Conservation (phyloP, 2,888 invertebrate species). For the Aphrophora alni region DNA sequence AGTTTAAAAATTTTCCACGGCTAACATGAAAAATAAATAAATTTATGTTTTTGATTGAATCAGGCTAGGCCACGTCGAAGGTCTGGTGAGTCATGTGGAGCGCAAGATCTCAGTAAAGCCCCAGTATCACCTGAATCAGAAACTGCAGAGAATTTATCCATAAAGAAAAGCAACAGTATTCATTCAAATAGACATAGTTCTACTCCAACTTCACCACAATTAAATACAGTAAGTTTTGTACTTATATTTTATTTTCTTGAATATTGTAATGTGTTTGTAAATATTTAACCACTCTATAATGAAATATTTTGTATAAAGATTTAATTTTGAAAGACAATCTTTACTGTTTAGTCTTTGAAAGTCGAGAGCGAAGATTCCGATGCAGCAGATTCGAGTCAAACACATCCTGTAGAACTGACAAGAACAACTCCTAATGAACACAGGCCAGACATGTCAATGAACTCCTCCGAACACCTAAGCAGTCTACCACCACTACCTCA, state of each 20-base stretch:
- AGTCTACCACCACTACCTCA: slow-evolving; percentile 52
- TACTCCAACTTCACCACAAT: slow-evolving; percentile 47
- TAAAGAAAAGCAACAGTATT: slow-evolving; percentile 59
- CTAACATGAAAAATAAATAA: too few relatives aligned
- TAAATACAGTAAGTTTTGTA: slow-evolving; percentile 42
- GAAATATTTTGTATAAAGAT: too few relatives aligned
- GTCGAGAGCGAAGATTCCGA: slow-evolving; percentile 52
- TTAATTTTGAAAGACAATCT: too few relatives aligned
- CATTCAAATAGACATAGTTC: slow-evolving; percentile 47
- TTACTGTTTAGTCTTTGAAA: slow-evolving; percentile 45
- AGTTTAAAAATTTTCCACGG: too few relatives aligned
- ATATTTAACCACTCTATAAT: not conserved
- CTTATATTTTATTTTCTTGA: not conserved
- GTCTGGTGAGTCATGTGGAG: slow-evolving; percentile 73
- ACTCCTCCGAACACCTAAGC: slow-evolving; percentile 48
- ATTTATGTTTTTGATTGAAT: not conserved
- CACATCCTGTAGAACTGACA: slow-evolving; percentile 52
- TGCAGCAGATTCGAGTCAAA: slow-evolving; percentile 50
- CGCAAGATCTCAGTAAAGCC: slow-evolving; percentile 66
- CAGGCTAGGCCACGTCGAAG: slow-evolving; percentile 82
- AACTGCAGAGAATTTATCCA: slow-evolving; percentile 66
- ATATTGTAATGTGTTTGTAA: not conserved
- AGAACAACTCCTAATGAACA: slow-evolving; percentile 46
- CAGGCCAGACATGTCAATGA: slow-evolving; percentile 48
- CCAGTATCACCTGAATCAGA: slow-evolving; percentile 56